Evolutionary conservation across 2,113 vertebrate species (phyloP).

Genomic region (Amphilophus citrinellus): DNA sequence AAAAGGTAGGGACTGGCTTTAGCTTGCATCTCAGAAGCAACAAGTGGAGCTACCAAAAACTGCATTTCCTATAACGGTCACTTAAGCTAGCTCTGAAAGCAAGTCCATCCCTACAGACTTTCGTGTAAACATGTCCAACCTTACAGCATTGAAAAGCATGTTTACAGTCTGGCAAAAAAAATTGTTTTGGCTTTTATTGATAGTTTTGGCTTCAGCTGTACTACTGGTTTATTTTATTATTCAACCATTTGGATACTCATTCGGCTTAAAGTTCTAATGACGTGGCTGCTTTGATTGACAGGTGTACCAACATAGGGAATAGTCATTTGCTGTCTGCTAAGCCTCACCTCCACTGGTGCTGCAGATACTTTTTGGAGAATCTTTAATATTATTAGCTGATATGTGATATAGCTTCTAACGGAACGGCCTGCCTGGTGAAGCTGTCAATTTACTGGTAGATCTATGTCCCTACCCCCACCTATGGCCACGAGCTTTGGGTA

Average conservation of each 20-base stretch:
- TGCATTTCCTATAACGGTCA: not conserved
- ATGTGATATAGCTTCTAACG: too few species aligned
- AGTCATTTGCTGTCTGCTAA: not conserved
- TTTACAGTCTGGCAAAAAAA: not conserved
- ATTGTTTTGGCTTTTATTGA: not conserved
- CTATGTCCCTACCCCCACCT: too few species aligned
- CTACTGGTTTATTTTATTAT: not conserved
- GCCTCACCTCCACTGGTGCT: not conserved
- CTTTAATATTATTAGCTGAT: not conserved
- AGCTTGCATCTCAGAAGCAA: not conserved
- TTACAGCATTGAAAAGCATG: not conserved
- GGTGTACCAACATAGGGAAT: not conserved
- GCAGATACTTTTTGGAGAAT: not conserved
- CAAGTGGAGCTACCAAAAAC: too few species aligned
- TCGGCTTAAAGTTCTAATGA: not conserved
- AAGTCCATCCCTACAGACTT: not conserved
- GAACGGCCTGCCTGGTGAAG: too few species aligned
- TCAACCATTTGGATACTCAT: not conserved
- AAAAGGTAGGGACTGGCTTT: not conserved
- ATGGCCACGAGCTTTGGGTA: too few species aligned
- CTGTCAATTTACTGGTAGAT: too few species aligned
- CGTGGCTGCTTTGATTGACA: not conserved
- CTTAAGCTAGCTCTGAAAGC: not conserved
- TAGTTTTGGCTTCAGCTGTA: too few species aligned
- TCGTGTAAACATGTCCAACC: not conserved